A percentile compares a stretch with the other conserved stretches of the same genome.
Conservation (phyloP, 1,140 invertebrate genomes). For the Drosophila subobscura region DNA sequence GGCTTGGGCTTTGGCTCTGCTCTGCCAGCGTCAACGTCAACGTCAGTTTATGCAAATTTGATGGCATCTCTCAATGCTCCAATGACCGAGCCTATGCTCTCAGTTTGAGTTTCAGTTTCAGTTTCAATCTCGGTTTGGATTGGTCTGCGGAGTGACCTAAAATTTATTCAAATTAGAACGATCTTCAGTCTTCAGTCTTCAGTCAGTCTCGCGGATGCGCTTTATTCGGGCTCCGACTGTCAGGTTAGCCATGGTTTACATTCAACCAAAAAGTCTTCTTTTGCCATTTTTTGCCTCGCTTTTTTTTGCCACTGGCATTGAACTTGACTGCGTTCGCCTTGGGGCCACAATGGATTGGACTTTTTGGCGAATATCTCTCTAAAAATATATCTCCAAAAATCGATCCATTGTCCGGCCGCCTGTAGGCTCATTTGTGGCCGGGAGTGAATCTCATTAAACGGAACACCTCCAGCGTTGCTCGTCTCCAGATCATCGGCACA, state of each 20-base stretch:
- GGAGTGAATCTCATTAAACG: slow-evolving; percentile 64
- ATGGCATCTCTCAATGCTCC: slow-evolving; percentile 5
- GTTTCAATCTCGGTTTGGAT: not conserved
- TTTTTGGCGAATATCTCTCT: slow-evolving; percentile 36
- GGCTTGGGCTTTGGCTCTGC: not conserved
- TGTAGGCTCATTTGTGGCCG: slow-evolving; percentile 13
- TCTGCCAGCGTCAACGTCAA: slow-evolving; percentile 30
- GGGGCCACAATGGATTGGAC: slow-evolving; percentile 10
- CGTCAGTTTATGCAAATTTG: slow-evolving; percentile 4
- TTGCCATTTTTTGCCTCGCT: too few relatives aligned
- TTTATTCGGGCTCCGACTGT: too few relatives aligned
- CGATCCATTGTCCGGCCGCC: not conserved
- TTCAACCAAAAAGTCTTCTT: slow-evolving; percentile 28
- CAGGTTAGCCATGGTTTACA: slow-evolving; percentile 49
- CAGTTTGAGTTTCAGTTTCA: too few relatives aligned
- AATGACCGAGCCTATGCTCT: slow-evolving; percentile 1
- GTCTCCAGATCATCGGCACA: slow-evolving; percentile 18
- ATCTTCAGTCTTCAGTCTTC: slow-evolving; percentile 20
- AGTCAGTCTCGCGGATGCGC: slow-evolving; percentile 5
- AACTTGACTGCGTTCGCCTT: slow-evolving; percentile 60
- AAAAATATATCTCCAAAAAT: slow-evolving; percentile 37
- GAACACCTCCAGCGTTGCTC: slow-evolving; percentile 33
- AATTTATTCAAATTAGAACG: slow-evolving; percentile 77
- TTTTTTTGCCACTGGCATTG: slow-evolving; percentile 53
- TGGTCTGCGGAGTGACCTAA: slow-evolving; percentile 56